phyloP scores from a whole-genome alignment of 1,140 invertebrate species.

The Oncopodura yosiiana region DNA sequence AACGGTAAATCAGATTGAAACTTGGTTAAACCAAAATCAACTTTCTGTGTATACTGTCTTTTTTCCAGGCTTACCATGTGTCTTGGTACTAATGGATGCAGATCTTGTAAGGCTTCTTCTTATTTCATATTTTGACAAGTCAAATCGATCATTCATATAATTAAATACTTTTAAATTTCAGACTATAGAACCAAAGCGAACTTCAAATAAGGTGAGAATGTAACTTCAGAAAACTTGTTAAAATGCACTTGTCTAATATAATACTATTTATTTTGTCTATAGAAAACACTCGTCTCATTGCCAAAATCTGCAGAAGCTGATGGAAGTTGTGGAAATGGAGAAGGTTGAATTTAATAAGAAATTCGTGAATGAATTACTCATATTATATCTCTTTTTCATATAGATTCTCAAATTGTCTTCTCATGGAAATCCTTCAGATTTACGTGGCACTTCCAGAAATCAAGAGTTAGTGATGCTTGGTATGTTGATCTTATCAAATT shows the following conservation, averaged over 20 bases:
- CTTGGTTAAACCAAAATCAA: no score
- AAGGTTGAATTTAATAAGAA: no score
- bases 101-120: no score
- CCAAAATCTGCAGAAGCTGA: conserved; percentile 22
- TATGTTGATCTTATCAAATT: conserved; percentile 64
- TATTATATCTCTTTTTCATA: no score
- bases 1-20: no score
- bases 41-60: no score
- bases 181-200: conserved; percentile 32
- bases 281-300: conserved; percentile 29
- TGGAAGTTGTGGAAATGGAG: conserved; percentile 31
- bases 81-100: conserved; percentile 30
- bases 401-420: conserved; percentile 30
- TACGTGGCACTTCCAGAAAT: conserved; percentile 41
- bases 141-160: no score
- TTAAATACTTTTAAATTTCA: no score
- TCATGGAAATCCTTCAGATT: conserved; percentile 31
- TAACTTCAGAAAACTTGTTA: neutral
- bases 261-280: neutral
- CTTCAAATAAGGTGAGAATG: conserved; percentile 23
- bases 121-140: no score
- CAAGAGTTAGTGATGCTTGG: conserved; percentile 72
- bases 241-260: neutral
- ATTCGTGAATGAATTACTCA: no score
- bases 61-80: conserved; percentile 29